phyloP scores from a whole-genome alignment of 2,888 invertebrate genomes.

The Thera britannica region DNA sequence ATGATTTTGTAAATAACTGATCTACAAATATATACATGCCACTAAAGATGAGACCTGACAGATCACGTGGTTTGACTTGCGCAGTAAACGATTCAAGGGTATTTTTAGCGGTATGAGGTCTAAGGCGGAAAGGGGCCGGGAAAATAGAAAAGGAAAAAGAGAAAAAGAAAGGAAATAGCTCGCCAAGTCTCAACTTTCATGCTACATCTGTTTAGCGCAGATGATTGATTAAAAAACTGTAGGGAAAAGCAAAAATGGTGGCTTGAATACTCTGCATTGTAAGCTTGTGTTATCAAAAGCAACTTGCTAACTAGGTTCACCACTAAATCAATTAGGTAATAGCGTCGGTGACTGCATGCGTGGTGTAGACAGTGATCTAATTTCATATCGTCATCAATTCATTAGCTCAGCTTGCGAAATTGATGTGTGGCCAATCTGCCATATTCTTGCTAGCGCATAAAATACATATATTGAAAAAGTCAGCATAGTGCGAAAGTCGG shows the following conservation, averaged over 20 bases:
- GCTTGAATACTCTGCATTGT: not conserved
- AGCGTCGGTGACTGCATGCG: constrained; percentile 29
- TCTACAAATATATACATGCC: too few relatives aligned
- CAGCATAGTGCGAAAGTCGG: too few relatives aligned
- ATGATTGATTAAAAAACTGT: not conserved
- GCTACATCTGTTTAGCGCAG: not conserved
- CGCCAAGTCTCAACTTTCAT: too few relatives aligned
- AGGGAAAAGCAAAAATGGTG: not conserved
- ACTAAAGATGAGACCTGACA: too few relatives aligned
- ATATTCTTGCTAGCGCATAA: not conserved
- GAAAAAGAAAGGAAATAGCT: too few relatives aligned
- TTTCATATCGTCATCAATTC: constrained; percentile 37
- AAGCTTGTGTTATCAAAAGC: constrained; percentile 1
- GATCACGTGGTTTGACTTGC: too few relatives aligned
- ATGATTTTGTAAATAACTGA: too few relatives aligned
- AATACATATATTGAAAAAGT: not conserved
- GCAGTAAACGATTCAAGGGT: too few relatives aligned
- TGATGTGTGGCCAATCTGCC: constrained; percentile 11
- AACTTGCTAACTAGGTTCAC: constrained; percentile 20
- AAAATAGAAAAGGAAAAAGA: too few relatives aligned
- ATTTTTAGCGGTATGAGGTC: too few relatives aligned
- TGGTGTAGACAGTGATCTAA: constrained; percentile 37
- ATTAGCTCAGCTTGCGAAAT: constrained; percentile 31
- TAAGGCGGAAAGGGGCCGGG: too few relatives aligned
- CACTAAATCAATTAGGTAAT: constrained; percentile 34